Evolutionary conservation across 2,113 vertebrate genomes (phyloP).

Genomic region (Mungos mungo): DNA sequence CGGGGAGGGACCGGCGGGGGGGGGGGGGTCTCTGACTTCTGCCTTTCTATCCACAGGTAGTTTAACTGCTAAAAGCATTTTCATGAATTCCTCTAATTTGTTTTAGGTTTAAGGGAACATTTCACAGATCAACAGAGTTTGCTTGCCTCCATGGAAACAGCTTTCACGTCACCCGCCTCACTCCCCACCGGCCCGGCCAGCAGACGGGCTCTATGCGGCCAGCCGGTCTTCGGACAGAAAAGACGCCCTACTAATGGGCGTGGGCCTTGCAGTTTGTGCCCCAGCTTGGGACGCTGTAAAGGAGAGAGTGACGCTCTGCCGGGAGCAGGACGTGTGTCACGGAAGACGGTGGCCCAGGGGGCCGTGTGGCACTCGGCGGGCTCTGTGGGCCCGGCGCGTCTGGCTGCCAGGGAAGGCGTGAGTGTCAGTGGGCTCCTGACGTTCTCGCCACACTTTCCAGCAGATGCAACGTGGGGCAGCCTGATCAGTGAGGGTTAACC

Average conservation of each 20-base stretch:
- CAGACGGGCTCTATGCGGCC: too few relatives aligned
- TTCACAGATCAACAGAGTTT: neutral
- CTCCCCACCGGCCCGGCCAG: too few relatives aligned
- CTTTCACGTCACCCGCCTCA: neutral
- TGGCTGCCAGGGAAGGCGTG: too few relatives aligned
- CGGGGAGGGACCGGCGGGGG: rapidly evolving
- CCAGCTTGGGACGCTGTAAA: neutral
- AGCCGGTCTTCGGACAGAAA: too few relatives aligned
- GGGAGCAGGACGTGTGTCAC: rapidly evolving
- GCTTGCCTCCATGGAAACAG: neutral
- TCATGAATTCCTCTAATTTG: neutral
- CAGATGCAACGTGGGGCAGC: neutral
- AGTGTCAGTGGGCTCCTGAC: neutral
- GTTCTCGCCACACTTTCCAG: rapidly evolving
- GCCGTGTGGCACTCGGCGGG: too few relatives aligned
- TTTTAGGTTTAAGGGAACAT: neutral
- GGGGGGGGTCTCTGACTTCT: neutral
- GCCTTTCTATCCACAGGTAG: neutral
- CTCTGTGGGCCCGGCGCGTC: neutral
- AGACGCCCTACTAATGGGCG: neutral
- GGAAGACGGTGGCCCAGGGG: neutral
- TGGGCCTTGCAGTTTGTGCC: neutral
- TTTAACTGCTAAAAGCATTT: neutral
- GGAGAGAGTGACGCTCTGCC: rapidly evolving
- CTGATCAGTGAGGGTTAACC: neutral